A percentile compares a stretch with the other conserved stretches of the same genome.
phyloP scores from a whole-genome alignment of 2,888 invertebrate genomes.

The Dichetophora obliterata region DNA sequence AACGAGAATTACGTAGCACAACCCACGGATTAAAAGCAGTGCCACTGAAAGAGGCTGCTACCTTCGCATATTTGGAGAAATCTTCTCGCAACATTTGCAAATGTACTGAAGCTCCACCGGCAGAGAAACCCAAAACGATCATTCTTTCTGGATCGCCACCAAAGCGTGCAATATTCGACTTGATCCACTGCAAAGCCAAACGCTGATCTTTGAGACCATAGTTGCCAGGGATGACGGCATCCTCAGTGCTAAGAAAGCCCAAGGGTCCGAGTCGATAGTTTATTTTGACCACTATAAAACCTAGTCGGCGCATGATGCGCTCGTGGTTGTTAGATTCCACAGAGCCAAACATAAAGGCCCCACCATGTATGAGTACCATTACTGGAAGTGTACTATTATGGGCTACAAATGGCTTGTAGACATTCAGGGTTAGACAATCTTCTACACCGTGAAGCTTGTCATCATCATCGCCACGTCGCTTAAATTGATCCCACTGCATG shows the following conservation, averaged over 20 bases:
- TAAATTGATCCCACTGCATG: conserved; percentile 74
- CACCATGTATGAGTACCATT: conserved; percentile 77
- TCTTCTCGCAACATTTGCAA: conserved; percentile 77
- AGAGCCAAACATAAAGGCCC: conserved; percentile 79
- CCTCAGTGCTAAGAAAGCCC: conserved; percentile 83
- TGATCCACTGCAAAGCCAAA: conserved; percentile 79
- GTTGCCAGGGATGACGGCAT: conserved; percentile 78
- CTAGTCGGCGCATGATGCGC: conserved; percentile 74
- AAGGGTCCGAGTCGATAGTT: conserved; percentile 81
- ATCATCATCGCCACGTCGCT: conserved; percentile 39
- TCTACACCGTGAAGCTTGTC: conserved; percentile 73
- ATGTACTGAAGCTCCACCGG: conserved; percentile 82
- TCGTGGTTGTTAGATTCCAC: conserved; percentile 70
- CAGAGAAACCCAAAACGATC: conserved; percentile 78
- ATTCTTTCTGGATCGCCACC: conserved; percentile 80
- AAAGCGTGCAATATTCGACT: conserved; percentile 77
- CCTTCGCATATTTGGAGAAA: conserved; percentile 48
- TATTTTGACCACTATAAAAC: conserved; percentile 77
- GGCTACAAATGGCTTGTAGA: conserved; percentile 72
- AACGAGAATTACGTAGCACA: conserved; percentile 70
- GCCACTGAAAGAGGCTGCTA: conserved; percentile 76
- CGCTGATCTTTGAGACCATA: conserved; percentile 82
- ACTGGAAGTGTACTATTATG: conserved; percentile 71
- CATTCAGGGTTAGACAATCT: conserved; percentile 78
- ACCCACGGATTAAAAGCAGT: conserved; percentile 76